These are phyloP conservation scores for Stegodyphus mimosarum DNA, from an alignment of 1,140 invertebrate species.

Conservation along the genomic window DNA sequence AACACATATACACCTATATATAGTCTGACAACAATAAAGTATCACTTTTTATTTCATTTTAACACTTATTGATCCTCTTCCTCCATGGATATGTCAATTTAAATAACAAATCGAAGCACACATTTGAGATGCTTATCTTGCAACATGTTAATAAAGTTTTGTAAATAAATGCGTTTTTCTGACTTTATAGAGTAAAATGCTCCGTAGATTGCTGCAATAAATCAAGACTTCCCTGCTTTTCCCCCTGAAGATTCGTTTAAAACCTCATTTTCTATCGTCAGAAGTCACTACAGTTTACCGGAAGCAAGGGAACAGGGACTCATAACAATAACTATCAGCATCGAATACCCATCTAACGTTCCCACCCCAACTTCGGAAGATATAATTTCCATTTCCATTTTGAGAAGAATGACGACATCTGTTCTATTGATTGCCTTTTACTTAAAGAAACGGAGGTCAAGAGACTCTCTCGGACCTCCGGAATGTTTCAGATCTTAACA, in stretches of 20 bases:
- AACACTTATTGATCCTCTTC: too few species aligned
- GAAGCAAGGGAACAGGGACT: constrained; percentile 4
- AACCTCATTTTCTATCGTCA: constrained; percentile 34
- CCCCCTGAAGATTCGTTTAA: constrained; percentile 24
- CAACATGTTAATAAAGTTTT: too few species aligned
- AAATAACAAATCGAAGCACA: too few species aligned
- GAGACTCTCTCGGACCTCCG: constrained; percentile 7
- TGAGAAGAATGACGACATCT: constrained; percentile 23
- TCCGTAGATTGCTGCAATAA: background rate
- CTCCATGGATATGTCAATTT: too few species aligned
- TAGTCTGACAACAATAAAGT: too few species aligned
- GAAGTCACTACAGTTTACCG: background rate
- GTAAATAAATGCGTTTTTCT: too few species aligned
- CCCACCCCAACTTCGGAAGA: constrained; percentile 1
- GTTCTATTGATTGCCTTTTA: constrained; percentile 51
- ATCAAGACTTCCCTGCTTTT: too few species aligned
- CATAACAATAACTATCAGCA: constrained; percentile 54
- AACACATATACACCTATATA: too few species aligned
- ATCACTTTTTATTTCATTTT: too few species aligned
- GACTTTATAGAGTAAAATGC: too few species aligned
- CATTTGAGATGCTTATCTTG: too few species aligned
- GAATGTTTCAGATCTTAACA: constrained; percentile 6
- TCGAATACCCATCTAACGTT: constrained; percentile 11
- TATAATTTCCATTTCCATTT: constrained; percentile 21
- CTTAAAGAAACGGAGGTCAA: constrained; percentile 24